These are phyloP conservation scores for Tortrix viridana DNA, from an alignment of 2,888 invertebrate genomes.

Conservation along the genomic window DNA sequence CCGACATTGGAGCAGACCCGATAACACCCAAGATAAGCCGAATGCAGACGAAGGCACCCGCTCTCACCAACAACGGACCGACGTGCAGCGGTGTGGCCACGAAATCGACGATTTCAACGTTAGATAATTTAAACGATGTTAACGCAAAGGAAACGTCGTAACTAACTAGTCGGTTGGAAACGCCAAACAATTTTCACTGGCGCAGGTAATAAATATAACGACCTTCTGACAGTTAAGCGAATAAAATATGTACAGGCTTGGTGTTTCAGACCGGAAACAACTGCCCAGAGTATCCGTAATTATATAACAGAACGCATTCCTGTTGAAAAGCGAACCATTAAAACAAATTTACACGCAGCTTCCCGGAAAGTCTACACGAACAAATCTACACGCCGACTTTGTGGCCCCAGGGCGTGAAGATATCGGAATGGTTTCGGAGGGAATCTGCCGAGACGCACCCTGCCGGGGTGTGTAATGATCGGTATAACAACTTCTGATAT, in stretches of 20 bases:
- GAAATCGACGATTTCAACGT: too few species aligned
- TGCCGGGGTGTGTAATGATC: too few species aligned
- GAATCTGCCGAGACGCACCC: too few species aligned
- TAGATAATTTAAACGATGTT: too few species aligned
- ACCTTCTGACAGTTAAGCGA: not conserved
- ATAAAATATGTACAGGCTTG: constrained; percentile 4
- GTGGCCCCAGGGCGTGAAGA: constrained; percentile 1
- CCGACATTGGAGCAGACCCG: too few species aligned
- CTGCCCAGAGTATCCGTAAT: not conserved
- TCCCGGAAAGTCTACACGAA: not conserved
- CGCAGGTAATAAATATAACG: not conserved
- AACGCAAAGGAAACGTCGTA: too few species aligned
- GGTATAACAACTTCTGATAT: too few species aligned
- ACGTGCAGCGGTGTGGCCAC: too few species aligned
- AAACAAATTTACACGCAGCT: constrained; percentile 4
- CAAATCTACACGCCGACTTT: constrained; percentile 1
- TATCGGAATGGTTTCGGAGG: not conserved
- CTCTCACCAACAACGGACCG: too few species aligned
- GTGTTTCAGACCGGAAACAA: not conserved
- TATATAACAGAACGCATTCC: not conserved
- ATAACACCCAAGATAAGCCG: too few species aligned
- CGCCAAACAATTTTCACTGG: not conserved
- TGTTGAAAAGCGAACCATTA: constrained; percentile 5
- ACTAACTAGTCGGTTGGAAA: not conserved
- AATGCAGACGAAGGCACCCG: too few species aligned